phyloP scores from a whole-genome alignment of 1,140 invertebrate genomes.

The Orchestia grillus region DNA sequence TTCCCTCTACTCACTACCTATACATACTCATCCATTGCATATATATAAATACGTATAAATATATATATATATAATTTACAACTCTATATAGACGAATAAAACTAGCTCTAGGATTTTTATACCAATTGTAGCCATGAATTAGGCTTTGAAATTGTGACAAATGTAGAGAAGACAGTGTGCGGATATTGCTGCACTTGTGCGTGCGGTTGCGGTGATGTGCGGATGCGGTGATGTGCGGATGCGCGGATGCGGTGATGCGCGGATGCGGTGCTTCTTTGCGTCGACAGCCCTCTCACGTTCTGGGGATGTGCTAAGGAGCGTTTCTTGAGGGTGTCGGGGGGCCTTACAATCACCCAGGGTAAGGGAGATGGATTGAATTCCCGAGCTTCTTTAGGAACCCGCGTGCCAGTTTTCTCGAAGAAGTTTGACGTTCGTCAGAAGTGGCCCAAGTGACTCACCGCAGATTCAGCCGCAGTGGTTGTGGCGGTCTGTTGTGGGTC shows the following conservation, averaged over 20 bases:
- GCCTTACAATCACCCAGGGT: not conserved
- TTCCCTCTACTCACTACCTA: not conserved
- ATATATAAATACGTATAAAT: slow-evolving; percentile 24
- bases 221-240: not conserved
- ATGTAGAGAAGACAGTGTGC: not conserved
- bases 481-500: not conserved
- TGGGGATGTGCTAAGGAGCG: too few species aligned
- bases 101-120: slow-evolving; percentile 36
- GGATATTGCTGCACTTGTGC: not conserved
- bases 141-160: not conserved
- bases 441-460: not conserved
- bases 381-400: not conserved
- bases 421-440: not conserved
- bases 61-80: not conserved
- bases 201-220: not conserved
- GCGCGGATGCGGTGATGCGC: too few species aligned
- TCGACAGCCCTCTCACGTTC: too few species aligned
- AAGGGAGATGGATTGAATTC: not conserved
- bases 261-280: too few species aligned
- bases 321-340: not conserved
- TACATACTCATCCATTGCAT: slow-evolving; percentile 44
- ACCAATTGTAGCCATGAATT: slow-evolving; percentile 31
- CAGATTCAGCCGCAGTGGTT: not conserved
- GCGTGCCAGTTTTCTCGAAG: not conserved
- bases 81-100: slow-evolving; percentile 2